Percentiles rank a stretch among this genome's conserved stretches.
Conservation (phyloP, 2,113 vertebrate species). For the Datnioides undecimradiatus region DNA sequence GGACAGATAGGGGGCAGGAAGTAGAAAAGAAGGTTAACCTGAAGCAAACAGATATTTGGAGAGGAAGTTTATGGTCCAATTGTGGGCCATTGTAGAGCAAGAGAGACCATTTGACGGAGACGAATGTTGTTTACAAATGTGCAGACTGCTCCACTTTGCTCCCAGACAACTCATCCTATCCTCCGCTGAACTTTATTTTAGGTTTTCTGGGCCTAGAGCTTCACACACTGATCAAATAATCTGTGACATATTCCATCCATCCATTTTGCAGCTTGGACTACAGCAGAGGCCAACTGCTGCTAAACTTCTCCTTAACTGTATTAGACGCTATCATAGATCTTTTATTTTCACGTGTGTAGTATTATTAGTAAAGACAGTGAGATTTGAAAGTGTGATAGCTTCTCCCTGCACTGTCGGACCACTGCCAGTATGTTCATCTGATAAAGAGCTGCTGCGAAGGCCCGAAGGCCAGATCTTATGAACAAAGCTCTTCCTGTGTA, state of each 20-base stretch:
- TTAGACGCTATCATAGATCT: background rate
- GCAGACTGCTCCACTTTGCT: background rate
- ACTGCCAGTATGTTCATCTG: conserved; percentile 26
- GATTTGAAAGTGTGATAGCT: background rate
- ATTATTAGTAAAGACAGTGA: background rate
- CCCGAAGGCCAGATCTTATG: conserved; percentile 10
- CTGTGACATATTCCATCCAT: conserved; percentile 18
- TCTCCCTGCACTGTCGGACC: background rate
- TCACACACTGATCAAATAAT: conserved; percentile 14
- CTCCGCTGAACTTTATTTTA: conserved; percentile 21
- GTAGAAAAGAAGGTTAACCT: conserved; percentile 5
- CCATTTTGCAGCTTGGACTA: background rate
- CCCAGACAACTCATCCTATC: conserved; percentile 17
- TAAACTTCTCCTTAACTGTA: background rate
- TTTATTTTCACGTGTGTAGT: background rate
- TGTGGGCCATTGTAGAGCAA: background rate
- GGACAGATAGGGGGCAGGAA: conserved; percentile 16
- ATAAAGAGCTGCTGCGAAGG: conserved; percentile 44
- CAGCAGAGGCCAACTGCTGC: background rate
- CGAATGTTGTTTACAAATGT: conserved; percentile 42
- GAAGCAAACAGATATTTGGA: background rate
- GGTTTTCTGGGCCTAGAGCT: background rate
- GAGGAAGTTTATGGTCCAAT: conserved; percentile 4
- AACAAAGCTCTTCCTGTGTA: conserved; percentile 64
- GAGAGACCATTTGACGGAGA: conserved; percentile 28